Evolutionary conservation across 2,888 invertebrate species (phyloP).

Genomic region (Andrena hattorfiana): DNA sequence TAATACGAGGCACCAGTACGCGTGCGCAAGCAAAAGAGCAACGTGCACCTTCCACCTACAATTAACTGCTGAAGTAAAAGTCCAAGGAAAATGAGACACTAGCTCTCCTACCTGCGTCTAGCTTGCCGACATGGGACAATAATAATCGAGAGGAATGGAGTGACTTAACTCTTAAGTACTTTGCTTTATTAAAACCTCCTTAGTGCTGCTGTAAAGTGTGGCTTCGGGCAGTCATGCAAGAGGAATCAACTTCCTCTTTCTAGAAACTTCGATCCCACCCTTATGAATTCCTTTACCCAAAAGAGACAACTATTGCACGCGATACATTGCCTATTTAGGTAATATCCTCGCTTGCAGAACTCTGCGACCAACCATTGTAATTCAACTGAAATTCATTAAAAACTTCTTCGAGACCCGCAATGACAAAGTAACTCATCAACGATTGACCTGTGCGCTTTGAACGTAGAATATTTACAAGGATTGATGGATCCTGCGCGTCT

Average conservation of each 20-base stretch:
- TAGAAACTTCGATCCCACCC: neutral
- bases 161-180: neutral
- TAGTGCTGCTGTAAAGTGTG: no score
- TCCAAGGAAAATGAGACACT: constrained; percentile 1
- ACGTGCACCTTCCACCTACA: neutral
- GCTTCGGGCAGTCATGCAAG: neutral
- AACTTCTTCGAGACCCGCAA: neutral
- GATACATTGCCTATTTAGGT: neutral
- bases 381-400: neutral
- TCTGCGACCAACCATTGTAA: neutral
- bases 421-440: neutral
- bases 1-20: constrained; percentile 6
- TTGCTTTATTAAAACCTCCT: neutral
- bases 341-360: neutral
- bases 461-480: neutral
- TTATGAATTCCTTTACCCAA: neutral
- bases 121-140: neutral
- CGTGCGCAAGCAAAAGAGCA: neutral
- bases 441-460: neutral
- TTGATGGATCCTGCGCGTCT: neutral
- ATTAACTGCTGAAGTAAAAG: neutral
- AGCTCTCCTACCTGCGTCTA: neutral
- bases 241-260: neutral
- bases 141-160: neutral
- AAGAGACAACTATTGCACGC: neutral